A percentile compares a stretch with the other conserved stretches of the same genome.
Evolutionary conservation across 2,113 vertebrate species (phyloP).

Genomic region (Madoqua kirkii): DNA sequence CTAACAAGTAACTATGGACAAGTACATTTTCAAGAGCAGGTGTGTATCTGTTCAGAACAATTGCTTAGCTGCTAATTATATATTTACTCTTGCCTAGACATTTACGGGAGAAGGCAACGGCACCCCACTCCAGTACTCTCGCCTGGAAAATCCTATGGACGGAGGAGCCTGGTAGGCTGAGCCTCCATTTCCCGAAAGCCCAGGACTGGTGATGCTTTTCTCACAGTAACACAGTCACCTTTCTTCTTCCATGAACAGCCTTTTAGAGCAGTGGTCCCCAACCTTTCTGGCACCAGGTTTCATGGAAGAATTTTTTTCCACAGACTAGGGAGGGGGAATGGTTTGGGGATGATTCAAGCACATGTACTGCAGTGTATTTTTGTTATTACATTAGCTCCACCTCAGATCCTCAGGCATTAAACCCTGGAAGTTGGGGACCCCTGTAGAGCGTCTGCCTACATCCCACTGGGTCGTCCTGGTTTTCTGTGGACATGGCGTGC

Average conservation of each 20-base stretch:
- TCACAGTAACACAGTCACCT: accelerated
- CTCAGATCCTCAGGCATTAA: background rate
- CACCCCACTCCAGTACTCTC: background rate
- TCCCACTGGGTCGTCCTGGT: background rate
- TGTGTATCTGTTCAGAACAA: background rate
- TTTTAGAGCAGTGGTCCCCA: background rate
- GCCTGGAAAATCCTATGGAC: background rate
- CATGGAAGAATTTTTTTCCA: background rate
- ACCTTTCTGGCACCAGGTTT: background rate
- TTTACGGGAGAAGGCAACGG: background rate
- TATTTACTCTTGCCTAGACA: background rate
- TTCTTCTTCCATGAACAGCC: background rate
- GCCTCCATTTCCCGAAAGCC: background rate
- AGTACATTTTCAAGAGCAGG: background rate
- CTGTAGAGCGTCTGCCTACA: background rate
- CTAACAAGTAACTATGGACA: background rate
- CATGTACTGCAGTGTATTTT: background rate
- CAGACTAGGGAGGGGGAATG: background rate
- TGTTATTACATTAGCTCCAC: background rate
- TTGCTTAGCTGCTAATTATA: background rate
- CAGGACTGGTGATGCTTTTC: accelerated
- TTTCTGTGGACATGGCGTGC: no score
- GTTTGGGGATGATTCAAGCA: background rate
- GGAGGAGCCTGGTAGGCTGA: background rate
- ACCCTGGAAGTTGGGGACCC: background rate